phyloP scores from a whole-genome alignment of 1,140 invertebrate genomes.

The Odontomachus brunneus region DNA sequence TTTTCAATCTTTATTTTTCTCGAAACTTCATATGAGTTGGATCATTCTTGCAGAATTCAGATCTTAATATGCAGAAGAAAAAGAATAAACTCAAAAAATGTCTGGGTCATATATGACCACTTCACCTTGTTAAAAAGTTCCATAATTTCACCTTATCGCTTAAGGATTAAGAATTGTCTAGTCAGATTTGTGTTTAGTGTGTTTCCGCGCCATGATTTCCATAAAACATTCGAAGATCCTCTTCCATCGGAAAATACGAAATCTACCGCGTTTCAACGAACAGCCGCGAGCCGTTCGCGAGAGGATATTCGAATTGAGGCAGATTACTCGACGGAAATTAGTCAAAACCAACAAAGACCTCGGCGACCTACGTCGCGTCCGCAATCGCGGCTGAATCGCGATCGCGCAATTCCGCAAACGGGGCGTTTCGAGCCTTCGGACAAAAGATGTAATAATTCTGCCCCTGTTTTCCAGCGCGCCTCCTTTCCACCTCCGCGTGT shows the following conservation, averaged over 20 bases:
- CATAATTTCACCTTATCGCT: too few species aligned
- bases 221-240: background rate
- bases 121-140: too few species aligned
- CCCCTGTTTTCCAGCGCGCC: constrained; percentile 75
- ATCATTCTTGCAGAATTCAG: too few species aligned
- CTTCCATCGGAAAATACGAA: background rate
- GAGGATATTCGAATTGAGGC: constrained; percentile 72
- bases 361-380: constrained; percentile 64
- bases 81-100: too few species aligned
- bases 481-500: constrained; percentile 65
- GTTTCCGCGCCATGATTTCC: too few species aligned
- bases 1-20: too few species aligned
- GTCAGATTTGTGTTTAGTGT: too few species aligned
- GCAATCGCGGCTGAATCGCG: constrained; percentile 83
- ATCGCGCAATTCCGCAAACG: constrained; percentile 84
- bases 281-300: background rate
- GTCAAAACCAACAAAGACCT: constrained; percentile 83
- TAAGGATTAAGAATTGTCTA: too few species aligned
- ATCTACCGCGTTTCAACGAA: constrained; percentile 48
- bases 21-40: too few species aligned
- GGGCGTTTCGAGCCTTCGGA: constrained; percentile 82
- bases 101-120: too few species aligned
- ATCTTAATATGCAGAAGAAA: too few species aligned
- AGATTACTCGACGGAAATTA: constrained; percentile 81
- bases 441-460: constrained; percentile 86